A percentile compares a stretch with the other conserved stretches of the same genome.
Evolutionary conservation across 2,113 vertebrate genomes (phyloP).

Genomic region (Mobula birostris): DNA sequence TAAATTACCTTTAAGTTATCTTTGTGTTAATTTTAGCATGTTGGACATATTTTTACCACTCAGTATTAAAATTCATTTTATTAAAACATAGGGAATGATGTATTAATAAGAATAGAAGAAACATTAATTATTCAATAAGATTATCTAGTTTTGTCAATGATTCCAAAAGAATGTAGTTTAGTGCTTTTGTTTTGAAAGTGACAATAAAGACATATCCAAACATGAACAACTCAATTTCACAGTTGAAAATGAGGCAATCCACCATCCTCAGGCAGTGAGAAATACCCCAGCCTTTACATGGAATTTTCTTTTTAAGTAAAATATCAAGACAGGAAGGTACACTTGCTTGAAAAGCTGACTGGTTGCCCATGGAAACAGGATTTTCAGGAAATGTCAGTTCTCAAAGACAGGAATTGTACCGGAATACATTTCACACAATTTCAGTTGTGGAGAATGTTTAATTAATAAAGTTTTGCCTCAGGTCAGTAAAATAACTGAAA

Average conservation of each 20-base stretch:
- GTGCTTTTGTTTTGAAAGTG: not conserved
- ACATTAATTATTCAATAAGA: not conserved
- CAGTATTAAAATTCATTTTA: not conserved
- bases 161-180: not conserved
- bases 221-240: not conserved
- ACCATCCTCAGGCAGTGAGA: not conserved
- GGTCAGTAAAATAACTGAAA: not conserved
- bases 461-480: not conserved
- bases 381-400: slow-evolving; percentile 22
- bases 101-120: not conserved
- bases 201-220: not conserved
- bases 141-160: not conserved
- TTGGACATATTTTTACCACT: not conserved
- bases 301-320: not conserved
- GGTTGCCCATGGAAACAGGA: not conserved
- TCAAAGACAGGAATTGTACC: slow-evolving; percentile 13
- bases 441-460: not conserved
- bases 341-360: slow-evolving; percentile 1
- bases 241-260: not conserved
- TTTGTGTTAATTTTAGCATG: not conserved
- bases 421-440: not conserved
- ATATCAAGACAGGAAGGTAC: not conserved
- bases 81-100: not conserved
- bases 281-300: not conserved
- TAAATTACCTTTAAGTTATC: not conserved